phyloP scores from a whole-genome alignment of 2,797 vertebrate species.

The Sorex maritimensis region DNA sequence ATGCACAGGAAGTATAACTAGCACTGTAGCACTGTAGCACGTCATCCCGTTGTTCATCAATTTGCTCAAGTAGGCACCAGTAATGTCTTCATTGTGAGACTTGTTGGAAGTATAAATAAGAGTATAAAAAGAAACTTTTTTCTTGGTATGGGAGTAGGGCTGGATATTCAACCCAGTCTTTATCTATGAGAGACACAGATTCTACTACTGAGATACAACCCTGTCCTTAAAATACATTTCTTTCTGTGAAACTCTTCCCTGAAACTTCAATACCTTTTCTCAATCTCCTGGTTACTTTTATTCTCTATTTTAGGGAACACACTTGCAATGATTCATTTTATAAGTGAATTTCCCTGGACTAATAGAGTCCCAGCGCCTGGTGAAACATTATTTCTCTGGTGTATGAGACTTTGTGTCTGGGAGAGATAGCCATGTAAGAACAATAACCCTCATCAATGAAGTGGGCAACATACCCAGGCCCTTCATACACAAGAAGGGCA shows the following conservation, averaged over 20 bases:
- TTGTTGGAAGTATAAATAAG: neutral
- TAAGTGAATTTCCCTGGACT: neutral
- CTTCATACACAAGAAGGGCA: neutral
- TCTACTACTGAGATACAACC: no score
- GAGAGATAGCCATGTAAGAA: neutral
- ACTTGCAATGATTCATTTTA: neutral
- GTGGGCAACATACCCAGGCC: no score
- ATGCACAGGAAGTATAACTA: no score
- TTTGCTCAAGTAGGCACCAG: no score
- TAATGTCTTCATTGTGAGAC: no score
- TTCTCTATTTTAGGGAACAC: neutral
- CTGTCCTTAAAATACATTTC: neutral
- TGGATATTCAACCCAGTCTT: no score
- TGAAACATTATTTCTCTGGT: neutral
- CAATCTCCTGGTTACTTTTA: neutral
- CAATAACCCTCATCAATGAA: neutral
- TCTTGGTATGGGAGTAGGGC: no score
- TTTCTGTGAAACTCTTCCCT: neutral
- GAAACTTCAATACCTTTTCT: neutral
- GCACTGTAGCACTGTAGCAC: no score
- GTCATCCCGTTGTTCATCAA: no score
- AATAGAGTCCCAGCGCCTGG: neutral
- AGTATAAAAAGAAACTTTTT: neutral
- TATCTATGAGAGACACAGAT: no score
- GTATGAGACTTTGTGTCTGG: neutral